Evolutionary conservation across 2,888 invertebrate genomes (phyloP).

Genomic region (Lucinisca nassula): DNA sequence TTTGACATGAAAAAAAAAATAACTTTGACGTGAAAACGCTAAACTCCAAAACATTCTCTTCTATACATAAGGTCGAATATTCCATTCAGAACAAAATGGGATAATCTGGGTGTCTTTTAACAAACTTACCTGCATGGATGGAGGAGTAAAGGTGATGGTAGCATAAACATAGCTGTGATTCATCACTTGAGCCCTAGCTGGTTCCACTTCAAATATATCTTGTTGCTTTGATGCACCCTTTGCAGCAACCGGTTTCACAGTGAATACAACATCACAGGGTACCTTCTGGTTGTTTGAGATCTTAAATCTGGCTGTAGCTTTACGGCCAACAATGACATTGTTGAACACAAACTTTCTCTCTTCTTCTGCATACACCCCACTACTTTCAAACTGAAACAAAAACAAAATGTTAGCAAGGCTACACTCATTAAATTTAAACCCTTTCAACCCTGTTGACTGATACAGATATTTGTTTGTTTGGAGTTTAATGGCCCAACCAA

Average conservation of each 20-base stretch:
- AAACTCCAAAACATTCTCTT: no score
- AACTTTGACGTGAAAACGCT: no score
- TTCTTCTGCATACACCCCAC: constrained; percentile 87
- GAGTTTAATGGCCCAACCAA: no score
- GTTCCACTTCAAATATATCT: constrained; percentile 88
- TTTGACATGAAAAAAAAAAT: no score
- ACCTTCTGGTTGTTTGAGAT: constrained; percentile 87
- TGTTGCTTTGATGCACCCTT: constrained; percentile 80
- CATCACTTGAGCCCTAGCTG: constrained; percentile 85
- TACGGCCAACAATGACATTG: constrained; percentile 87
- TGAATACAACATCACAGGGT: constrained; percentile 87
- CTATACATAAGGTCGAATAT: no score
- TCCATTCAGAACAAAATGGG: no score
- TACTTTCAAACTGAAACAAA: constrained; percentile 68
- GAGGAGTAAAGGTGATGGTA: constrained; percentile 87
- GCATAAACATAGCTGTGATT: constrained; percentile 87
- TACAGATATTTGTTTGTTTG: no score
- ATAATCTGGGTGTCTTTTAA: not conserved
- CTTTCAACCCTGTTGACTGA: no score
- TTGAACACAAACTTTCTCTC: constrained; percentile 88
- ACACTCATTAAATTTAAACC: no score
- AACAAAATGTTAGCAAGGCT: no score
- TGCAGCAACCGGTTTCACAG: constrained; percentile 81
- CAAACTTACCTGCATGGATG: constrained; percentile 86
- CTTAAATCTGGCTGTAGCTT: constrained; percentile 87